A percentile compares a stretch with the other conserved stretches of the same genome.
phyloP scores from a whole-genome alignment of 2,113 vertebrate species.

The Columbina picui region DNA sequence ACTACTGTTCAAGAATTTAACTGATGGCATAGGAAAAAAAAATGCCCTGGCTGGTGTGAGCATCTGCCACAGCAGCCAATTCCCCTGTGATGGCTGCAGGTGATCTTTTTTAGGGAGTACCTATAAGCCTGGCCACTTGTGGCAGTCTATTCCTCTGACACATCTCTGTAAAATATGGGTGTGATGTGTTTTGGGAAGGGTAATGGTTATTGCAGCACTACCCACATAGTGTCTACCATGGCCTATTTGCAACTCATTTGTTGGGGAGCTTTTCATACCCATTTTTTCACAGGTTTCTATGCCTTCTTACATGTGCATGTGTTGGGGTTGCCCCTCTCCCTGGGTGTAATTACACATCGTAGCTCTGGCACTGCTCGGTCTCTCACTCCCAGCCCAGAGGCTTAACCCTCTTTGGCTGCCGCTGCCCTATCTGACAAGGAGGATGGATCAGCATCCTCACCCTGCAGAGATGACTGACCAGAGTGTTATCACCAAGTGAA shows the following conservation, averaged over 20 bases:
- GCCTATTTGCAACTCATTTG: not conserved
- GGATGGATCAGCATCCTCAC: not conserved
- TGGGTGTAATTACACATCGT: rapidly evolving
- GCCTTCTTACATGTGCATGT: not conserved
- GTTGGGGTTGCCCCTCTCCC: not conserved
- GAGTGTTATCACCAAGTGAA: not conserved
- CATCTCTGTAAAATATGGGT: not conserved
- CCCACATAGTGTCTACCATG: not conserved
- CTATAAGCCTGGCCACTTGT: not conserved
- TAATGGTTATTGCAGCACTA: not conserved
- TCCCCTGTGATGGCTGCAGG: not conserved
- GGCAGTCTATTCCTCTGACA: not conserved
- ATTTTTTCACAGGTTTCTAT: not conserved
- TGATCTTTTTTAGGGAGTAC: not conserved
- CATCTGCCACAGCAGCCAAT: not conserved
- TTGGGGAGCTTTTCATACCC: not conserved
- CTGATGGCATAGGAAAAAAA: not conserved
- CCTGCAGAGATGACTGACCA: not conserved
- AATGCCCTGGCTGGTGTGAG: not conserved
- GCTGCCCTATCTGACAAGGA: not conserved
- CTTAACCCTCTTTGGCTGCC: not conserved
- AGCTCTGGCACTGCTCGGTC: not conserved
- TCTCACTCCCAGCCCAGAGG: not conserved
- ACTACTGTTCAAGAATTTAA: not conserved
- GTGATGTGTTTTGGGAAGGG: not conserved